phyloP scores from a whole-genome alignment of 2,113 vertebrate species.

The Columba janthina region DNA sequence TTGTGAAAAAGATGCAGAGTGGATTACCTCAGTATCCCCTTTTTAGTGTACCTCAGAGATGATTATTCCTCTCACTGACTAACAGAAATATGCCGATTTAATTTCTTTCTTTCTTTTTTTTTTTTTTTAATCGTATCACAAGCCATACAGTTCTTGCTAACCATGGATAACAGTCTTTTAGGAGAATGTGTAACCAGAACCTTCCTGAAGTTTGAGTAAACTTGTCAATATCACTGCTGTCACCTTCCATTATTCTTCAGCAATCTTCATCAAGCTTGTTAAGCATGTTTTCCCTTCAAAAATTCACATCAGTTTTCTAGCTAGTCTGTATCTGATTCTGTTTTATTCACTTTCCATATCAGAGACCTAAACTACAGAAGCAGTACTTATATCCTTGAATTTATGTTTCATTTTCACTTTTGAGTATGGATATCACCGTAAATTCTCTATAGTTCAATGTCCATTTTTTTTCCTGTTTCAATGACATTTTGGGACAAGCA shows the following conservation, averaged over 20 bases:
- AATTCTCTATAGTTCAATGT: neutral
- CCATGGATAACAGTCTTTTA: neutral
- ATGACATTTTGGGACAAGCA: neutral
- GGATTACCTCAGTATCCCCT: neutral
- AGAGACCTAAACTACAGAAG: neutral
- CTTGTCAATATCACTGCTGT: neutral
- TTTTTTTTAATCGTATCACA: neutral
- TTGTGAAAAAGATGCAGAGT: neutral
- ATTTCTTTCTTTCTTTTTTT: neutral
- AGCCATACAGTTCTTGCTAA: neutral
- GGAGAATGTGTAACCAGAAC: neutral
- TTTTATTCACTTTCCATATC: neutral
- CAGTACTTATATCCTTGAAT: neutral
- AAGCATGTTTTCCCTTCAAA: neutral
- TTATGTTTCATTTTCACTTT: neutral
- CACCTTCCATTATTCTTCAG: neutral
- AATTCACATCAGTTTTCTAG: neutral
- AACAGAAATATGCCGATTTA: neutral
- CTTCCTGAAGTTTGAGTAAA: neutral
- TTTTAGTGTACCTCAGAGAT: neutral
- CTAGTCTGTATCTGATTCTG: neutral
- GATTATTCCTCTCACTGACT: neutral
- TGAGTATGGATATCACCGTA: neutral
- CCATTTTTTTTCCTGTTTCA: neutral
- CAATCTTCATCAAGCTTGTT: neutral